Conservation (phyloP, 2,113 vertebrate genomes). For the Daubentonia madagascariensis region DNA sequence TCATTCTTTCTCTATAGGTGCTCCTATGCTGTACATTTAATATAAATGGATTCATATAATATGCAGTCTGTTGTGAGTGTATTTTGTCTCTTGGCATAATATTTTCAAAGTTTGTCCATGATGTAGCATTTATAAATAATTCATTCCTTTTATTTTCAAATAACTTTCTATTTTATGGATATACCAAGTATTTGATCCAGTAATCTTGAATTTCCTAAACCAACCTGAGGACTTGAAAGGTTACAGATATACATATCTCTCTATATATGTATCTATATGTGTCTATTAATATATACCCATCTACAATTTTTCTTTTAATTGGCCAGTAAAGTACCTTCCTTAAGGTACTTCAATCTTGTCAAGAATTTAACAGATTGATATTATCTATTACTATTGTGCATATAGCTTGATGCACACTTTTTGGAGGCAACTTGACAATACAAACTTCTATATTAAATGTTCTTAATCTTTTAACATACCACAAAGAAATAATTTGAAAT, state of each 20-base stretch:
- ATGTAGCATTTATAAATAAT: neutral
- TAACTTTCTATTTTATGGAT: neutral
- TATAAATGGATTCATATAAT: neutral
- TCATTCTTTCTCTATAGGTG: neutral
- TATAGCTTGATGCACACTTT: neutral
- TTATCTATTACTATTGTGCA: neutral
- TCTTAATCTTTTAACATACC: neutral
- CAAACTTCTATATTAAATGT: neutral
- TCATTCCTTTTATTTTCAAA: neutral
- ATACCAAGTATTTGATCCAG: neutral
- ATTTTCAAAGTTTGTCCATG: neutral
- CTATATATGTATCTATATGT: neutral
- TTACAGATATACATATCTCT: neutral
- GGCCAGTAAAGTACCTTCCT: neutral
- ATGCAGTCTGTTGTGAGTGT: neutral
- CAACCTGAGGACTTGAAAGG: neutral
- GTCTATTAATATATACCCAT: neutral
- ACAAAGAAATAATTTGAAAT: neutral
- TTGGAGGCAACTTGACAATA: neutral
- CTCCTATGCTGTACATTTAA: neutral
- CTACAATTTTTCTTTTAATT: neutral
- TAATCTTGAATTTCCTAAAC: neutral
- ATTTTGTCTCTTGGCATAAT: neutral
- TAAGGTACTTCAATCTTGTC: neutral
- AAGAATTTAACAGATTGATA: neutral